These are phyloP conservation scores for Drosophila atripex DNA, from an alignment of 2,888 invertebrate genomes.

Conservation along the genomic window DNA sequence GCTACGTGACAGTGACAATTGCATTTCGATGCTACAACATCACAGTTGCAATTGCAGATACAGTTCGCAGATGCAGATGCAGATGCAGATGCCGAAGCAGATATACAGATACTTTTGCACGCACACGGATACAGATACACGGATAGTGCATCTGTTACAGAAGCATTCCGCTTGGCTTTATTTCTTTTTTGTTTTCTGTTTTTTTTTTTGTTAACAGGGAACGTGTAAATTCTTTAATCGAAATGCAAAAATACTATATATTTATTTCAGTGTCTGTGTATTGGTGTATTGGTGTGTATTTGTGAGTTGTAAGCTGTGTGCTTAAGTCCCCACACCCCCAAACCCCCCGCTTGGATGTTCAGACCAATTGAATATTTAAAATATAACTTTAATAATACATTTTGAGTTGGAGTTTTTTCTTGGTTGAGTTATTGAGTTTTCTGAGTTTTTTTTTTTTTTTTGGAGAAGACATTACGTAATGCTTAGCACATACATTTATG, in stretches of 20 bases:
- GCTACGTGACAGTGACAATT: conserved; percentile 73
- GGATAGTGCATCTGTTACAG: conserved; percentile 28
- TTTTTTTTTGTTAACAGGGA: neutral
- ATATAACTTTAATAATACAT: conserved; percentile 3
- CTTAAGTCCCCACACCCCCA: conserved; percentile 3
- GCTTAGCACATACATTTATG: conserved; percentile 70
- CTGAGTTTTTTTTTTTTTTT: conserved; percentile 22
- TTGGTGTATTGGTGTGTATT: conserved; percentile 23
- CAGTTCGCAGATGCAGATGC: conserved; percentile 9
- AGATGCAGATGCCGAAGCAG: conserved; percentile 5
- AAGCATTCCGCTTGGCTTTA: no score
- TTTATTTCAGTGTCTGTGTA: conserved; percentile 13
- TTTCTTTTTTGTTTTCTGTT: no score
- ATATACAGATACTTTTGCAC: conserved; percentile 5
- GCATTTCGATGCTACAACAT: conserved; percentile 37
- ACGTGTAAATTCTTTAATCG: conserved; percentile 30
- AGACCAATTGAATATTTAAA: conserved; percentile 9
- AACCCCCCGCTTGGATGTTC: conserved; percentile 2
- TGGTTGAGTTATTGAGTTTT: conserved; percentile 7
- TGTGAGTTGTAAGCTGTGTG: conserved; percentile 48
- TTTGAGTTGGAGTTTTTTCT: conserved; percentile 2
- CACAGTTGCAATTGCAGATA: conserved; percentile 10
- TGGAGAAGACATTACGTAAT: conserved; percentile 64
- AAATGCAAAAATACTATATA: conserved; percentile 12
- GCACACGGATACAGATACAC: conserved; percentile 3